Conservation (phyloP, 1,140 invertebrate species). For the Aleiodes sp. region DNA sequence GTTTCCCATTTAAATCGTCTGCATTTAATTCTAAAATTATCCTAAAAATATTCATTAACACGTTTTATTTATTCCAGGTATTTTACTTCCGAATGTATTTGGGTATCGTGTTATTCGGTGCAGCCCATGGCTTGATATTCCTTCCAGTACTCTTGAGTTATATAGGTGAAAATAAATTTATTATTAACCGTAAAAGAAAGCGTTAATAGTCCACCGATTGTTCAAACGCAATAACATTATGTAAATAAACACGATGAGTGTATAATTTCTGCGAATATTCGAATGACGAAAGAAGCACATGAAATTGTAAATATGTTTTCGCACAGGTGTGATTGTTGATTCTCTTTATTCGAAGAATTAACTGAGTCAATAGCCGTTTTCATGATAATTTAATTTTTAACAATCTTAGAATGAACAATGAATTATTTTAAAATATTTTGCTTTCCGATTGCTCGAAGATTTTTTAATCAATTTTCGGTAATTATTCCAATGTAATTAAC, state of each 20-base stretch:
- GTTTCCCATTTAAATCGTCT: no score
- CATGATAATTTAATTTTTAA: no score
- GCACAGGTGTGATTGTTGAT: neutral
- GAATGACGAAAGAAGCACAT: neutral
- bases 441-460: no score
- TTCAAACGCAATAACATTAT: slow-evolving; percentile 31
- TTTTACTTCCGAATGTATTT: slow-evolving; percentile 99
- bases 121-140: slow-evolving; percentile 96
- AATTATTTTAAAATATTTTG: no score
- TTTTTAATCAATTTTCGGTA: no score
- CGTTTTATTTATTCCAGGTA: slow-evolving; percentile 69
- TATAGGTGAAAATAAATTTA: slow-evolving; percentile 79
- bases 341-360: no score
- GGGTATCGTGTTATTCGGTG: slow-evolving; percentile 94
- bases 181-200: slow-evolving; percentile 12
- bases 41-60: neutral
- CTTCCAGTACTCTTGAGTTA: slow-evolving; percentile 96
- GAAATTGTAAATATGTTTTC: neutral
- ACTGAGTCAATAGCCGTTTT: no score
- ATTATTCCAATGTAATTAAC: no score
- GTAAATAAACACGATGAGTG: neutral
- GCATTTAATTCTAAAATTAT: no score
- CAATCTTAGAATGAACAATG: no score
- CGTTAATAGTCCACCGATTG: slow-evolving; percentile 36
- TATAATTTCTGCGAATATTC: neutral